Evolutionary conservation across 2,113 vertebrate species (phyloP).

Genomic region (Bungarus multicinctus): DNA sequence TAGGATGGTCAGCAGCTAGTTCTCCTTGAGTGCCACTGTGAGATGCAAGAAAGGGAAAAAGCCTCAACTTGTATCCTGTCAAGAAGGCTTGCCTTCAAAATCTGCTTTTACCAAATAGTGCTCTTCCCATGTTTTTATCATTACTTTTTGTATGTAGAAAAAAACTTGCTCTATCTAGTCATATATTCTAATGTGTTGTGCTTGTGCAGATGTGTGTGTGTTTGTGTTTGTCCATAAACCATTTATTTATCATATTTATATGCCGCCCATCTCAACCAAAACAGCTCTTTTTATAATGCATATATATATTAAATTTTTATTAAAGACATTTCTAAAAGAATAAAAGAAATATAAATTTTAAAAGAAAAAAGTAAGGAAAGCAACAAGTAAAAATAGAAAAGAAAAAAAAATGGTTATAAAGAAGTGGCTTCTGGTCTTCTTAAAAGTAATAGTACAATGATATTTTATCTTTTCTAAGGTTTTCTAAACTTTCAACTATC

Average conservation of each 20-base stretch:
- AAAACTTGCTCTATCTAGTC: neutral
- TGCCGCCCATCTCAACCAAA: neutral
- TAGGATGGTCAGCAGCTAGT: neutral
- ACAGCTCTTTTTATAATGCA: neutral
- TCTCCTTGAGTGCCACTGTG: neutral
- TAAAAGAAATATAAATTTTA: neutral
- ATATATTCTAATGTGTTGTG: neutral
- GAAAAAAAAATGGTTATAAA: neutral
- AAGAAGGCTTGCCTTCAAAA: neutral
- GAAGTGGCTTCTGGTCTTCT: neutral
- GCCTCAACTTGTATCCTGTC: neutral
- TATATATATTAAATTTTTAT: neutral
- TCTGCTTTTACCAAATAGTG: neutral
- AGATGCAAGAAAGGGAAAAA: neutral
- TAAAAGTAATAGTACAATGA: neutral
- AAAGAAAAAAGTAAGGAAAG: neutral
- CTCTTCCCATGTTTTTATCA: neutral
- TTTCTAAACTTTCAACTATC: neutral
- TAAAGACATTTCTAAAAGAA: neutral
- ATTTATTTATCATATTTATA: neutral
- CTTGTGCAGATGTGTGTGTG: too few species aligned
- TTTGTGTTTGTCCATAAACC: neutral
- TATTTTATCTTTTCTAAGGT: neutral
- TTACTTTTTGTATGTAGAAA: neutral
- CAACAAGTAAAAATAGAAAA: neutral